Percentiles rank a stretch among this genome's conserved stretches.
Conservation (phyloP, 2,888 invertebrate genomes). For the Rhopalosiphum nymphaeae region DNA sequence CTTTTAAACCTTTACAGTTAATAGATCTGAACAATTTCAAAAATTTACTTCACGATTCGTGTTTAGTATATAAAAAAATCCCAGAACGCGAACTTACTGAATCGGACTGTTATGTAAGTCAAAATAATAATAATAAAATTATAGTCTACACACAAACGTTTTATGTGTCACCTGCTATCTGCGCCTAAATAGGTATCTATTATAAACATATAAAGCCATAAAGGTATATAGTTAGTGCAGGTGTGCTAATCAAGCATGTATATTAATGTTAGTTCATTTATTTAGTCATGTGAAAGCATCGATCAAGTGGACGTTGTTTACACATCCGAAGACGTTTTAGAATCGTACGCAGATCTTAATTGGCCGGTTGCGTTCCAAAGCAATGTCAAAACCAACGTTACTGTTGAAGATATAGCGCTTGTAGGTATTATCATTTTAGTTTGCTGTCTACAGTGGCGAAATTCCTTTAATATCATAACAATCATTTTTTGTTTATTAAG, state of each 20-base stretch:
- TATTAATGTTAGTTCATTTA: background rate
- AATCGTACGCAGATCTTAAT: constrained; percentile 48
- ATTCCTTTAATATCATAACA: background rate
- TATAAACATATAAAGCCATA: too few species aligned
- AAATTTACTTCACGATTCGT: constrained; percentile 60
- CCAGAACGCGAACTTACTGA: background rate
- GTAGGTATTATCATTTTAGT: background rate
- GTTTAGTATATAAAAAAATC: constrained; percentile 32
- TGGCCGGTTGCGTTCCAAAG: constrained; percentile 43
- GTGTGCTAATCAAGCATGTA: background rate
- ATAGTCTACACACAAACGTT: background rate
- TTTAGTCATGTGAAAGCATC: constrained; percentile 46
- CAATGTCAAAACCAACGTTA: background rate
- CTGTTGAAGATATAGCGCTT: constrained; percentile 5
- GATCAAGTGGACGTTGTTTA: background rate
- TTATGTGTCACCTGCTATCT: too few species aligned
- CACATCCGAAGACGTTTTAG: constrained; percentile 19
- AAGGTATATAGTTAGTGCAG: background rate
- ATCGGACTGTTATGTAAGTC: constrained; percentile 59
- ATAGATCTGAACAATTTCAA: constrained; percentile 46
- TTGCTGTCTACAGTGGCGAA: background rate
- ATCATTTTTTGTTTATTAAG: background rate
- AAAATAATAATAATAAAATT: too few species aligned
- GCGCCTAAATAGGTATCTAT: too few species aligned
- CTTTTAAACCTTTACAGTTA: background rate